phyloP scores from a whole-genome alignment of 2,113 vertebrate species.

The Hystrix cristata region DNA sequence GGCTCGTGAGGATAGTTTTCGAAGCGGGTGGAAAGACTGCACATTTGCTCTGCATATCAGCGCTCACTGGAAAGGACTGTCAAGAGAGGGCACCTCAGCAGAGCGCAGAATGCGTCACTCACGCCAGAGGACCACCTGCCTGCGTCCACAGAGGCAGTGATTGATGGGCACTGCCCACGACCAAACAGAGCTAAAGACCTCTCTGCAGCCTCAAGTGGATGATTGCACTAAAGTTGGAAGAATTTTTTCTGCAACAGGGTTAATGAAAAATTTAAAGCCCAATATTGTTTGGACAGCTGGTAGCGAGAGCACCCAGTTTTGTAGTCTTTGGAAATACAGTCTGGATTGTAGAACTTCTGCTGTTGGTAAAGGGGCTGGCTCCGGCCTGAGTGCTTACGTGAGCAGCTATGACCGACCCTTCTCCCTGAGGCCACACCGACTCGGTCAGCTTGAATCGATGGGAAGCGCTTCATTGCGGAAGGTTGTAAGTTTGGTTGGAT shows the following conservation, averaged over 20 bases:
- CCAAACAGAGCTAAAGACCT: slow-evolving; percentile 90
- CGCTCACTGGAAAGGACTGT: background rate
- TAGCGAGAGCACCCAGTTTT: background rate
- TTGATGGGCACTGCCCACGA: rapidly evolving
- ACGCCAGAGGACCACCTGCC: background rate
- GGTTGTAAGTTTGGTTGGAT: background rate
- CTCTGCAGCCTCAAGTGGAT: slow-evolving; percentile 92
- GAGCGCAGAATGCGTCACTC: background rate
- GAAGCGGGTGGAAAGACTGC: background rate
- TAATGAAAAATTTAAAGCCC: background rate
- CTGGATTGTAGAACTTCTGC: background rate
- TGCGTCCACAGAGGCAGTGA: background rate
- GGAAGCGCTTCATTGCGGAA: background rate
- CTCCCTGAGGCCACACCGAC: background rate
- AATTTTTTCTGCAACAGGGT: background rate
- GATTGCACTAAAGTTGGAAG: background rate
- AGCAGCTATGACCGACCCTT: background rate
- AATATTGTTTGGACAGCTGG: background rate
- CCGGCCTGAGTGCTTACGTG: background rate
- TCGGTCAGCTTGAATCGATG: background rate
- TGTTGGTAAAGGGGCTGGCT: background rate
- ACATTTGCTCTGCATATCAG: background rate
- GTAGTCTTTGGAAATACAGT: background rate
- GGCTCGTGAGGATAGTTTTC: background rate
- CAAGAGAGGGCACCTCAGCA: background rate